phyloP scores from a whole-genome alignment of 1,140 invertebrate species.

The Glomeris maerens region DNA sequence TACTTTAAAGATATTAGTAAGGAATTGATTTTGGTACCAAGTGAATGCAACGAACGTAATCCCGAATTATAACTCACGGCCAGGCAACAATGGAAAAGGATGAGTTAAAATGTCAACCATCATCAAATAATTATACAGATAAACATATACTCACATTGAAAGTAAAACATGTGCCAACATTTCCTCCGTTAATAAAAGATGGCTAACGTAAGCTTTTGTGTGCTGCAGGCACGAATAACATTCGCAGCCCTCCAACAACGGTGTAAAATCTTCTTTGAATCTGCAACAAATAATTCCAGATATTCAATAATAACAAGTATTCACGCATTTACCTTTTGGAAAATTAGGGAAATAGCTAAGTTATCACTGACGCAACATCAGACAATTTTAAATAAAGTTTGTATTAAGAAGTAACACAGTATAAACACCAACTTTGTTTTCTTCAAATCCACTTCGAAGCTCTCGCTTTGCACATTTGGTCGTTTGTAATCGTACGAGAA shows the following conservation, averaged over 20 bases:
- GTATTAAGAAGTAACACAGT: not conserved
- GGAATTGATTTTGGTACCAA: no score
- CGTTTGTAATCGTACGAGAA: not conserved
- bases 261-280: not conserved
- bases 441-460: not conserved
- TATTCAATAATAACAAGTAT: no score
- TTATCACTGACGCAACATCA: no score
- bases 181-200: not conserved
- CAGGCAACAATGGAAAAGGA: not conserved
- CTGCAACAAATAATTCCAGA: not conserved
- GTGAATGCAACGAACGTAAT: no score
- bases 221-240: not conserved
- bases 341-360: no score
- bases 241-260: not conserved
- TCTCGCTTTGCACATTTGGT: not conserved
- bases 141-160: constrained; percentile 1
- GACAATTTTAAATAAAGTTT: not conserved
- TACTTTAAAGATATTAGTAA: no score
- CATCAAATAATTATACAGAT: no score
- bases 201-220: not conserved
- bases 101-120: not conserved
- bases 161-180: not conserved
- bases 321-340: no score
- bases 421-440: not conserved
- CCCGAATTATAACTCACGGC: no score